These are phyloP conservation scores for Myiagra hebetior DNA, from an alignment of 2,113 vertebrate species.

Conservation along the genomic window DNA sequence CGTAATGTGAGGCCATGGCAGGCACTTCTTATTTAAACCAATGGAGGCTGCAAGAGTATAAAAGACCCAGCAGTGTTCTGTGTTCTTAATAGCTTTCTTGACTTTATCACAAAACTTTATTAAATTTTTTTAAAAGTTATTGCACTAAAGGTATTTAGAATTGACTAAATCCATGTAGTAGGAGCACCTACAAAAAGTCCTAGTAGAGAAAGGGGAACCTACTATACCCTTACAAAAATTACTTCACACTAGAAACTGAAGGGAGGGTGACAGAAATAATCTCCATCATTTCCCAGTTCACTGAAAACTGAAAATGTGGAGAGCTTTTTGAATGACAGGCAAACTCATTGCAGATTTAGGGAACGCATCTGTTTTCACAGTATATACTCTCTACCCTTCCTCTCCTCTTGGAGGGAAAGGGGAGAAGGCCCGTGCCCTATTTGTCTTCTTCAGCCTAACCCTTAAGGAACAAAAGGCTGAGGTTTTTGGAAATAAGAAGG, in stretches of 20 bases:
- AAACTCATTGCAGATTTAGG: background rate
- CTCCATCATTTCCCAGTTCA: background rate
- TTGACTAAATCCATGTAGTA: background rate
- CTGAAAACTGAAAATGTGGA: background rate
- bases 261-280: background rate
- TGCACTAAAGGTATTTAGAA: background rate
- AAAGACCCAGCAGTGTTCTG: background rate
- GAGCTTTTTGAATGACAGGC: background rate
- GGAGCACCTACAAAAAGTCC: background rate
- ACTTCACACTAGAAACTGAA: background rate
- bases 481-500: background rate
- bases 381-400: background rate
- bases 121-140: background rate
- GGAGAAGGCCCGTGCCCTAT: background rate
- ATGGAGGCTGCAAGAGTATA: background rate
- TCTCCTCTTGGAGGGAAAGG: background rate
- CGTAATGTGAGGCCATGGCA: background rate
- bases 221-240: background rate
- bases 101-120: background rate
- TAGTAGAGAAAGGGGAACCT: background rate
- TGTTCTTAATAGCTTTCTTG: background rate
- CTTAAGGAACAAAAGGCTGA: background rate
- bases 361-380: background rate
- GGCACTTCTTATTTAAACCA: background rate
- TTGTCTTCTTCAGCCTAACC: background rate